A percentile compares a stretch with the other conserved stretches of the same genome.
phyloP scores from a whole-genome alignment of 2,888 invertebrate species.

The Cheilosia vulpina region DNA sequence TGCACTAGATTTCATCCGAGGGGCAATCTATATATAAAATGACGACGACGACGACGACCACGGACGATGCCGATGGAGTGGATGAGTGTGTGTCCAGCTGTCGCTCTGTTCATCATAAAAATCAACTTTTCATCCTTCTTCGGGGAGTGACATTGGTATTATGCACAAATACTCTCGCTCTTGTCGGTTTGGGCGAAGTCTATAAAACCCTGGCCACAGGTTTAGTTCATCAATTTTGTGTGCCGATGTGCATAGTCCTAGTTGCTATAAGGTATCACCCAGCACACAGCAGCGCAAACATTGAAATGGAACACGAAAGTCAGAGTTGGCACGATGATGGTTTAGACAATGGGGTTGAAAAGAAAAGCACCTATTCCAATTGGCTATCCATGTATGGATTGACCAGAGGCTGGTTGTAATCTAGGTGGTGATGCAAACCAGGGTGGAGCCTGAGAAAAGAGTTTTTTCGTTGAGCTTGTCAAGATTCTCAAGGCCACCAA shows the following conservation, averaged over 20 bases:
- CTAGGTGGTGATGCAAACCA: no score
- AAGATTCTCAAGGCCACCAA: neutral
- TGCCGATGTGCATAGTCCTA: neutral
- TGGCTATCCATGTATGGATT: no score
- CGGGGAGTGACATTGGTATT: conserved; percentile 64
- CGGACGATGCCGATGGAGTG: conserved; percentile 33
- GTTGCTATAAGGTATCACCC: conserved; percentile 10
- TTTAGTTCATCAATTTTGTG: conserved; percentile 59
- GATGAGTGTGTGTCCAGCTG: conserved; percentile 71
- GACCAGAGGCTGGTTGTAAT: no score
- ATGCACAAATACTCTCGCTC: conserved; percentile 13
- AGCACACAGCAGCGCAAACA: conserved; percentile 26
- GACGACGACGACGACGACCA: no score
- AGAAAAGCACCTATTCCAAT: neutral
- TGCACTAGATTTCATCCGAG: conserved; percentile 73
- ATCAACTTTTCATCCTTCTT: conserved; percentile 75
- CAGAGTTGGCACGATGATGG: neutral
- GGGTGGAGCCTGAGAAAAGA: no score
- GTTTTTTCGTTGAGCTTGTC: no score
- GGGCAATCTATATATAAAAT: conserved; percentile 56
- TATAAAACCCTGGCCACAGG: conserved; percentile 65
- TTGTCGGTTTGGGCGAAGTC: conserved; percentile 27
- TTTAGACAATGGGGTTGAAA: conserved; percentile 19
- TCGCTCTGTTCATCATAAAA: conserved; percentile 74
- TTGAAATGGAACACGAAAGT: conserved; percentile 29